Percentiles rank a stretch among this genome's conserved stretches.
Conservation (phyloP, 2,797 vertebrate genomes). For the Falco biarmicus region DNA sequence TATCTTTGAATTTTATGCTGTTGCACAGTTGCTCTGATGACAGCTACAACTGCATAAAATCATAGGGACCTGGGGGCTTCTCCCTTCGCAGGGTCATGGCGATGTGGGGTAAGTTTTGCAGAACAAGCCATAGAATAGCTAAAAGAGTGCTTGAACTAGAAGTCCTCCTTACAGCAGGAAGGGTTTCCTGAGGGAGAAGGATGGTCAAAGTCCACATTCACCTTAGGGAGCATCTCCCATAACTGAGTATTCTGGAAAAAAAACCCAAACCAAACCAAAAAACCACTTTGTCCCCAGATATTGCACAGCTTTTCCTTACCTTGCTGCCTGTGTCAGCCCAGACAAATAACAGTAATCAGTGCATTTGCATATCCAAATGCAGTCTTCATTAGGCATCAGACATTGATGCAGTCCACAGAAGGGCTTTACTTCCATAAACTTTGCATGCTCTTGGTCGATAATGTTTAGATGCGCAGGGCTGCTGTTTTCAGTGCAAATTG, state of each 20-base stretch:
- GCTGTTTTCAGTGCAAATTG: accelerated
- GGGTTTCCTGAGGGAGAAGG: not conserved
- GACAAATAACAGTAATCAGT: not conserved
- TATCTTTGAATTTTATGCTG: conserved; percentile 65
- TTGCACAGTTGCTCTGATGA: conserved; percentile 1
- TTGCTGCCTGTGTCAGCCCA: not conserved
- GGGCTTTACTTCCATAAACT: not conserved
- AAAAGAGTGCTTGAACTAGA: not conserved
- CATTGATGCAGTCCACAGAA: not conserved
- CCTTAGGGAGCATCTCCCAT: not conserved
- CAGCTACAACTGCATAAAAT: conserved; percentile 20
- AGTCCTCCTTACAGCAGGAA: not conserved
- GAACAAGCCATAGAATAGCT: not conserved
- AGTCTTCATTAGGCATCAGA: not conserved
- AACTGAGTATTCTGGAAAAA: not conserved
- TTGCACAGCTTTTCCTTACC: not conserved
- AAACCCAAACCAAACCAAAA: not conserved
- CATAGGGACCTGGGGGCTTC: not conserved
- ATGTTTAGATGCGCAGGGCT: not conserved
- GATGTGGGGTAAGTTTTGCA: not conserved
- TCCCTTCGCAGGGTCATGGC: not conserved
- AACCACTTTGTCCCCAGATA: not conserved
- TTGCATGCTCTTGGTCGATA: not conserved
- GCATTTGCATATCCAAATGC: not conserved
- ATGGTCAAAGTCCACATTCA: not conserved